Base-by-base conservation (phyloP, 37 sponge, comb jelly and placozoan genomes). In the Dysidea cf. avara region DNA sequence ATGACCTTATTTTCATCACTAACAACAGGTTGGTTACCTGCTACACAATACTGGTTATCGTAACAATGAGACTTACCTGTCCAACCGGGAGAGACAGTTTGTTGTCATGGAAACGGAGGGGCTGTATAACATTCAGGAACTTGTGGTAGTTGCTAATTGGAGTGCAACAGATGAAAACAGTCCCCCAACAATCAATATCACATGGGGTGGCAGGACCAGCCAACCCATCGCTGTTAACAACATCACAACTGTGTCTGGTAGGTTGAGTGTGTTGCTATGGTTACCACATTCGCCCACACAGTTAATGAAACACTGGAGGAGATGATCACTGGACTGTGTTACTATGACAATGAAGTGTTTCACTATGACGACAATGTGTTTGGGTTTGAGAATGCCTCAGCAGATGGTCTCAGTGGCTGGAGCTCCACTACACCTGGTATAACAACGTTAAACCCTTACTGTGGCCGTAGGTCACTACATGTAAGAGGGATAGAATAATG, bases 11-110 rank as follows among this genome's bases (percentile, higher is more conserved):
- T 25, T 54, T 54, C 56, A 25, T 16, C 51, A n/a, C n/a, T n/a
- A n/a, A n/a, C n/a, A 39, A 3, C 63, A 87, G 87, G 87, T 87
- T 39, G 87, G 76, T 16, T 81, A 70, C 0, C 71, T 81, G 20
- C 65, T 82, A 26, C 81, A 87, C 51, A 61, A 81, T 29, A 76
- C 76, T 20, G 16, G 13, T 0, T 81, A 56, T 69, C 53, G 26
- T 34, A 80, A 87, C 58, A 61, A 60, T 37, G 69, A 87, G 47
- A 87, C 87, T 5, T 18, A 56, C 64, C 76, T 81, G 59, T 34
- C 67, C 3, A 48, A 53, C 30, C 39, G 82, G 32, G 87, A 87
- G 69, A 30, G 40, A 38, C 87, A 87, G 64, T 5, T n/a, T 11
- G 16, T 76, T 20, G 1, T 18, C 13, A 34, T 87, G 34, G 16